Evolutionary conservation across 2,113 vertebrate genomes (phyloP).

Genomic region (Myxocyprinus asiaticus): DNA sequence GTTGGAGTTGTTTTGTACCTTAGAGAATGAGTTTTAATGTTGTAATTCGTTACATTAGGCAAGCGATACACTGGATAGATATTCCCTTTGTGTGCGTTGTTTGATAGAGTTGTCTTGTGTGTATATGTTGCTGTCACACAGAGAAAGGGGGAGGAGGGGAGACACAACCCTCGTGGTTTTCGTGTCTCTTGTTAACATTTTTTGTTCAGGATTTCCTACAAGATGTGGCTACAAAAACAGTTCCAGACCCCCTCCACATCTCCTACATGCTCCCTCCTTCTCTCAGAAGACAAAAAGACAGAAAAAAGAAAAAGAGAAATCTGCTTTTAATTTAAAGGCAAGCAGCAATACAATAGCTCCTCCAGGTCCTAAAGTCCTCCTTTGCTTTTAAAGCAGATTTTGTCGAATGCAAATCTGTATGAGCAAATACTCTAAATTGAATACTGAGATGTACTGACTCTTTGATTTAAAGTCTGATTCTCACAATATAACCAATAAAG

Average conservation of each 20-base stretch:
- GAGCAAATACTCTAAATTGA: not conserved
- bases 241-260: slow-evolving; percentile 65
- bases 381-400: slow-evolving; percentile 39
- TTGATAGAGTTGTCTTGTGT: slow-evolving; percentile 46
- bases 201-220: slow-evolving; percentile 77
- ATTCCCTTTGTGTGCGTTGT: slow-evolving; percentile 44
- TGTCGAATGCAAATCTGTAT: not conserved
- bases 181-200: slow-evolving; percentile 77
- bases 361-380: slow-evolving; percentile 73
- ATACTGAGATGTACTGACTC: too few species aligned
- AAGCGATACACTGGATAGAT: slow-evolving; percentile 53
- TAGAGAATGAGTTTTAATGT: not conserved
- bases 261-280: slow-evolving; percentile 47
- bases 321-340: slow-evolving; percentile 78
- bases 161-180: slow-evolving; percentile 66
- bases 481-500: too few species aligned
- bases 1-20: slow-evolving; percentile 41
- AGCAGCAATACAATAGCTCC: slow-evolving; percentile 58
- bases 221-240: slow-evolving; percentile 61
- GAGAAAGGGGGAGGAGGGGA: slow-evolving; percentile 51
- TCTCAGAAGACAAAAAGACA: slow-evolving; percentile 47
- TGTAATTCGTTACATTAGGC: slow-evolving; percentile 27
- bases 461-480: too few species aligned
- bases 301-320: slow-evolving; percentile 37
- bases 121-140: slow-evolving; percentile 53